Evolutionary conservation across 2,113 vertebrate species (phyloP), one percentile per base, ranked within the genome.

Genomic region (Myanophis thanlyinensis): DNA sequence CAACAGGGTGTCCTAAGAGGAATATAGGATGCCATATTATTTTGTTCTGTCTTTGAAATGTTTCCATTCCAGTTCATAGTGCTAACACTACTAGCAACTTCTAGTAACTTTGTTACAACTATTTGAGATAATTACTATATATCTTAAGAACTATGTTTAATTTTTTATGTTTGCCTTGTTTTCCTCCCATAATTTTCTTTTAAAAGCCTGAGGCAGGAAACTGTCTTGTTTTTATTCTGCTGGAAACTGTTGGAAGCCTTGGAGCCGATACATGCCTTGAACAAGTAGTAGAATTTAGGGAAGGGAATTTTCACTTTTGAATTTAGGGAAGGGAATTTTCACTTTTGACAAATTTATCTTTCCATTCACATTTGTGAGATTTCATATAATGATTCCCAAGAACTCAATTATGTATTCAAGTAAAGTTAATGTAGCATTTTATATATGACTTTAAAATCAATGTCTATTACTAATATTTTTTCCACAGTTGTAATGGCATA

Each of bases 401-500:
- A 59, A 5, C 20, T n/a, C 52, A 89, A 87, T 46, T 95, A 25
- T 40, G 35, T 22, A 44, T n/a, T 89, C 92, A 95, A 86, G 47
- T 93, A 89, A 53, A 40, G 73, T 87, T 87, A 59, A 91, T 10
- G 87, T 48, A 25, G 47, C n/a, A 94, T 90, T 92, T 80, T 94
- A 25, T 30, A 25, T 30, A n/a, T 49, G 91, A 20, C 56, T 62
- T 88, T 40, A 84, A 92, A 95, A 93, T 93, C 35, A 62, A 91
- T 73, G 40, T 22, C 23, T 67, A 5, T 46, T 87, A 92, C 59
- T 89, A 30, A 51, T 92, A 44, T 67, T 89, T 90, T 90, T 91
- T 93, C 67, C 85, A 91, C 93, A 89, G 18, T 95, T 95, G 90
- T 88, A 91, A 96, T 3, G 91, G 97, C 97, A 97, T 97, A 98